phyloP scores from a whole-genome alignment of 2,888 invertebrate genomes.

The Drosophila incognita region DNA sequence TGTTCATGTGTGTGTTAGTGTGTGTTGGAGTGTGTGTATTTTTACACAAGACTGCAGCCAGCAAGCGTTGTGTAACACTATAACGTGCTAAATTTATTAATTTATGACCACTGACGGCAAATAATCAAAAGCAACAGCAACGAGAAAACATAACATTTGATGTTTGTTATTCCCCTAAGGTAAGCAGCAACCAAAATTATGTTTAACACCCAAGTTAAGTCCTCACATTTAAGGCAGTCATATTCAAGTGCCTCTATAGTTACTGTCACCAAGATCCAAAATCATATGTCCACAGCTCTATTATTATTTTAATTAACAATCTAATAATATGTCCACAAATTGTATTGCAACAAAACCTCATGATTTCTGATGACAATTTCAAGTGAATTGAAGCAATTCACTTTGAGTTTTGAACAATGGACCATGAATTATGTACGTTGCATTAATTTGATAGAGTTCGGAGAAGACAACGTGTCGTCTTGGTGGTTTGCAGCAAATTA shows the following conservation, averaged over 20 bases:
- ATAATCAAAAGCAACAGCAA: slow-evolving; percentile 54
- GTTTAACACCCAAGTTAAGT: slow-evolving; percentile 5
- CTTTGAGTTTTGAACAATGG: slow-evolving; percentile 21
- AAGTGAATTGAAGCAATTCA: slow-evolving; percentile 1
- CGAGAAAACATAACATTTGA: slow-evolving; percentile 52
- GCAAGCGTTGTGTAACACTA: slow-evolving; percentile 53
- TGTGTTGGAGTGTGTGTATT: slow-evolving; percentile 15
- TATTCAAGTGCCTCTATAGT: background rate
- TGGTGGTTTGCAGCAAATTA: slow-evolving; percentile 13
- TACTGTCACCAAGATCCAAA: background rate
- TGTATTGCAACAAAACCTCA: background rate
- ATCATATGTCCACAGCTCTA: too few species aligned
- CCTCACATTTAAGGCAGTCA: background rate
- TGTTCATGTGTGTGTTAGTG: background rate
- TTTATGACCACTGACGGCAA: slow-evolving; percentile 68
- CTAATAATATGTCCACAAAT: background rate
- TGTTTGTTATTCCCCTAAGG: slow-evolving; percentile 63
- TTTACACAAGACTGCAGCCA: slow-evolving; percentile 42
- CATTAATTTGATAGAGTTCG: slow-evolving; percentile 7
- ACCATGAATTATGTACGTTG: slow-evolving; percentile 7
- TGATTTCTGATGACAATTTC: background rate
- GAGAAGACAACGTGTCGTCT: slow-evolving; percentile 5
- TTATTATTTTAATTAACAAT: background rate
- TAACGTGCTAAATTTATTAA: slow-evolving; percentile 75
- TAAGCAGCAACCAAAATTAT: slow-evolving; percentile 45